Base-by-base conservation (phyloP, 2,113 vertebrate genomes). In the Zootoca vivipara region DNA sequence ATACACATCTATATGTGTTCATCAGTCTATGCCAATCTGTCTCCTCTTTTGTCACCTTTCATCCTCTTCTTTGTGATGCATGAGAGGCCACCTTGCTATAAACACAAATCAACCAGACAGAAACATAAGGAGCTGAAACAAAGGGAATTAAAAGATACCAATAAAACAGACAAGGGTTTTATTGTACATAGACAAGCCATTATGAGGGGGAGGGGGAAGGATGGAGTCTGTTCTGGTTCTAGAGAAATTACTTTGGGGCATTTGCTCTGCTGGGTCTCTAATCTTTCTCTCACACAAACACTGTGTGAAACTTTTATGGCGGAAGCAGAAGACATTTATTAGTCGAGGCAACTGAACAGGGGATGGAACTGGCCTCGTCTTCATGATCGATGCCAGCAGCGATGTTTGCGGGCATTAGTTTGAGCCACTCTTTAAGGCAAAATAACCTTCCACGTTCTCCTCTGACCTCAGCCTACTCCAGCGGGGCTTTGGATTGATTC, bases 271-370 rank as follows among this genome's bases (percentile, higher is more conserved):
- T 70, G 24, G 13, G 15, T 26, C n/a, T 2, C 24, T 2, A 28
- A 5, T n/a, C 7, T 42, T 81, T n/a, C 56, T 58, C 28, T 52
- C 3, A n/a, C 22, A 26, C 5, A 12, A 24, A 33, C 0, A 72
- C 20, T n/a, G 7, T 26, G 73, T 10, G 78, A 85, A n/a, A 13
- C 83, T 0, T 26, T 86, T 87, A 87, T 52, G 20, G 0, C 0
- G 91, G 74, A 82, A 56, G 28, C 28, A 0, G 0, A 1, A 77
- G 0, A 0, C 13, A 74, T 77, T 5, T 9, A 85, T 87, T 82
- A 79, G 4, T 38, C 0, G 65, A 72, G 78, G 38, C 2, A 0
- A 73, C 89, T 0, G 0, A 75, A 5, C 10, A 30, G 73, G 13
- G n/a, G 20, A 78, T 0, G 1, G 86, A 28, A 38, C 74, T 78